Base-by-base conservation (phyloP, 2,113 vertebrate species). In the Cathartes aura region DNA sequence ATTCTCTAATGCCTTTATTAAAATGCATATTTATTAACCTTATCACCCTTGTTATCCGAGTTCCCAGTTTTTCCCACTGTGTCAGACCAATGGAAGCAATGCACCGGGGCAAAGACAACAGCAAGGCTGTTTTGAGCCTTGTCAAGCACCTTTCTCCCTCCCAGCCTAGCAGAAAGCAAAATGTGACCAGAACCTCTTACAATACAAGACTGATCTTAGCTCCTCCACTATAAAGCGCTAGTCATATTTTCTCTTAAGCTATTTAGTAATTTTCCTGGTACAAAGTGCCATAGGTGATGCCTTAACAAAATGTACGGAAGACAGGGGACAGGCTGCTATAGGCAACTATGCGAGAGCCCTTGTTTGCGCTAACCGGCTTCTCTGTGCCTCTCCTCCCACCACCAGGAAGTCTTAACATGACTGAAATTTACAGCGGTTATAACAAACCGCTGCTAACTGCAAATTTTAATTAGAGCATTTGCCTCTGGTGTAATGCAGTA, bases 381-480 rank as follows among this genome's bases (percentile, higher is more conserved):
- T 27, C 66, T 7, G 11, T 32, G 30, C 27, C 82, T 73, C 62
- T 82, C 42, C 72, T 86, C 58, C 42, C 64, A 79, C 38, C 1
- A 0, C n/a, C 48, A 85, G 94, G 70, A 96, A 93, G 87, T 58
- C 60, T 55, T 59, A 76, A 94, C 53, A 78, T 2, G 62, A 90
- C 74, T 29, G 43, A 78, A 79, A 85, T 87, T 60, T 81, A 63
- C 47, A 89, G 89, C 78, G 50, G 36, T 89, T 94, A 68, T 11
- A 87, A 72, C 50, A 60, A 91, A 76, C 53, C 4, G 0, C 64
- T 4, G 8, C 66, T 90, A 94, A 93, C 67, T 76, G 83, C 80
- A 82, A 45, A 60, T 55, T 95, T 96, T 95, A 97, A 97, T 97
- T 97, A 97, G 67, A 96, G 62, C 62, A 17, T 52, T 93, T 93